Conservation (phyloP, 2,113 vertebrate genomes). For the Deroptyus accipitrinus region DNA sequence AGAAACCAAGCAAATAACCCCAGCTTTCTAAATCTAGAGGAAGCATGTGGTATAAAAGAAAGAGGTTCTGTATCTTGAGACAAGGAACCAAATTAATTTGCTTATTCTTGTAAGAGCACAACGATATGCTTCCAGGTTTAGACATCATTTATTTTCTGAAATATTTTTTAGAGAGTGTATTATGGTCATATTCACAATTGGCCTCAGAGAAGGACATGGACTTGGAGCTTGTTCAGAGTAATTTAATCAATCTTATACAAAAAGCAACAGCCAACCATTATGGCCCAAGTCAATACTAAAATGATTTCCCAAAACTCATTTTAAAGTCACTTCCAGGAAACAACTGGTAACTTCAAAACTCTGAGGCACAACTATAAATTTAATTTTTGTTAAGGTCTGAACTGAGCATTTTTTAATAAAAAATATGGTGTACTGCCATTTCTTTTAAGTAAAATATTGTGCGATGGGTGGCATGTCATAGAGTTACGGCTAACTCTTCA, state of each 20-base stretch:
- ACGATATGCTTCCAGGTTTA: neutral
- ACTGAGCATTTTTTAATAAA: neutral
- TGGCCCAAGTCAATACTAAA: conserved; percentile 60
- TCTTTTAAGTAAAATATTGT: conserved; percentile 15
- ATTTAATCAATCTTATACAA: conserved; percentile 64
- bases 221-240: conserved; percentile 48
- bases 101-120: conserved; percentile 3
- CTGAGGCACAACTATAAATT: conserved; percentile 13
- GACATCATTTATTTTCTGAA: conserved; percentile 49
- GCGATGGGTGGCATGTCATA: neutral
- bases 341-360: conserved; percentile 32
- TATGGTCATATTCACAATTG: conserved; percentile 42
- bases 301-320: conserved; percentile 68
- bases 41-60: neutral
- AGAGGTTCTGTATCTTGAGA: neutral
- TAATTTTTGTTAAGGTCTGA: conserved; percentile 48
- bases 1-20: neutral
- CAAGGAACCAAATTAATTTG: neutral
- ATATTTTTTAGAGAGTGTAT: conserved; percentile 8
- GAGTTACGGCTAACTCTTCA: neutral
- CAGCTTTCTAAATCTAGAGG: neutral
- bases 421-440: neutral
- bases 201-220: conserved; percentile 37
- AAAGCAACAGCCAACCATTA: conserved; percentile 49
- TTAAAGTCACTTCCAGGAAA: conserved; percentile 65